These are phyloP conservation scores for Cremastobaeus sp. DNA, from an alignment of 2,888 invertebrate species.

Conservation along the genomic window DNA sequence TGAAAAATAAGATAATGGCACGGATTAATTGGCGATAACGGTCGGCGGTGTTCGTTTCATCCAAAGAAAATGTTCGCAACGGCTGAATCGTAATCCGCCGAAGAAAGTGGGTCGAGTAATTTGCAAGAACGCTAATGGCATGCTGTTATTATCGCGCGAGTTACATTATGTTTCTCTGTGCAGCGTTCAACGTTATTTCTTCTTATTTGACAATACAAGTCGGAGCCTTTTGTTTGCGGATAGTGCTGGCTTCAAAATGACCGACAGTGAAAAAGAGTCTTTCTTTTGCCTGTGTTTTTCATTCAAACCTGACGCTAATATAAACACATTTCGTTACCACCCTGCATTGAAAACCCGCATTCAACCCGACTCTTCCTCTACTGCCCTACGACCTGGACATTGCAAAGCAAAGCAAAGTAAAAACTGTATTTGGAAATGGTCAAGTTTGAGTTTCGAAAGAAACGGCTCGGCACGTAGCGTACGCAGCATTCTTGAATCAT, in stretches of 20 bases:
- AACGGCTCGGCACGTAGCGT: too few species aligned
- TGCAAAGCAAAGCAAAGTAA: too few species aligned
- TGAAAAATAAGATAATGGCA: conserved; percentile 29
- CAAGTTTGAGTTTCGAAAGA: too few species aligned
- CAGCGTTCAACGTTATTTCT: conserved; percentile 20
- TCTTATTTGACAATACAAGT: conserved; percentile 1
- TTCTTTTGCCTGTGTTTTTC: too few species aligned
- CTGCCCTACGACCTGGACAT: too few species aligned
- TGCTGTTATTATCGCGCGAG: conserved; percentile 48
- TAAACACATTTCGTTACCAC: too few species aligned
- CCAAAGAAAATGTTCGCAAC: conserved; percentile 40
- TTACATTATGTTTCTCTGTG: conserved; percentile 28
- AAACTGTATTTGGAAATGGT: too few species aligned
- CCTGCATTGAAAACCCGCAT: too few species aligned
- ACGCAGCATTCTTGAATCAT: too few species aligned
- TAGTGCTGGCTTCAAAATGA: not conserved
- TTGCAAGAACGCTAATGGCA: conserved; percentile 55
- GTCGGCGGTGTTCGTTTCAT: conserved; percentile 24
- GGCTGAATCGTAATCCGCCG: conserved; percentile 40
- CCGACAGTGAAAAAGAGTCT: too few species aligned
- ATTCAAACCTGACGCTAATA: too few species aligned
- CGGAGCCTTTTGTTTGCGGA: not conserved
- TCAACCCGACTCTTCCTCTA: too few species aligned
- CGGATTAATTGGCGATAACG: conserved; percentile 38
- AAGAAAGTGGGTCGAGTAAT: conserved; percentile 61